A percentile compares a stretch with the other conserved stretches of the same genome.
Evolutionary conservation across 2,113 vertebrate species (phyloP).

Genomic region (Stigmatopora argus): DNA sequence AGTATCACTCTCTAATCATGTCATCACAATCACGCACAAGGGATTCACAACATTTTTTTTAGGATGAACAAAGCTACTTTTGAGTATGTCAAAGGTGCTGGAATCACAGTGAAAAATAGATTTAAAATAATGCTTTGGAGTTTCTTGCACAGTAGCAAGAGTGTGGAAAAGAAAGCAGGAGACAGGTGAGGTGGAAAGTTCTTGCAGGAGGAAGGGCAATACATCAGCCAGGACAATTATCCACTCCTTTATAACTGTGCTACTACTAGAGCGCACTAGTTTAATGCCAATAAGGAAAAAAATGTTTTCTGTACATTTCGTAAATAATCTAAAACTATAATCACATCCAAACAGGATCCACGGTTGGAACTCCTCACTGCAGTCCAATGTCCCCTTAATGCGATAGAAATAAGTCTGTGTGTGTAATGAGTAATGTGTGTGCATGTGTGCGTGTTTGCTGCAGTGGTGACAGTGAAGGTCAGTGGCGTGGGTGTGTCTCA

Average conservation of each 20-base stretch:
- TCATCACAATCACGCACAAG: too few species aligned
- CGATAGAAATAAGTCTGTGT: not conserved
- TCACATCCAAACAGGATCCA: not conserved
- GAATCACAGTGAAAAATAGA: not conserved
- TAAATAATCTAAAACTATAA: not conserved
- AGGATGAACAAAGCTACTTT: too few species aligned
- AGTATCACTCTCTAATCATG: too few species aligned
- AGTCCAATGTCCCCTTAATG: not conserved
- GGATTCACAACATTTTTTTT: too few species aligned
- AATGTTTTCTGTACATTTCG: not conserved
- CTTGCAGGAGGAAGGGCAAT: not conserved
- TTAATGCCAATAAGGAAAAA: too few species aligned
- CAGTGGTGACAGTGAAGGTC: slow-evolving; percentile 71
- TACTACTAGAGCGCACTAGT: too few species aligned
- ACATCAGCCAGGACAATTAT: not conserved
- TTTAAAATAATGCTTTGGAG: not conserved
- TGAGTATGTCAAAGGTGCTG: not conserved
- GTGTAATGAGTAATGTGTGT: slow-evolving; percentile 19
- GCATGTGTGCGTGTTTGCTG: slow-evolving; percentile 25
- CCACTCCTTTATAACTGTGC: not conserved
- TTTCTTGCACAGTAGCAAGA: not conserved
- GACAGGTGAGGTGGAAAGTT: not conserved
- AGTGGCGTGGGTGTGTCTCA: slow-evolving; percentile 63
- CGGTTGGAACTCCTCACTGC: not conserved
- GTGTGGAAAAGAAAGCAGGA: not conserved